These are phyloP conservation scores for Colletes collaris DNA, from an alignment of 2,888 invertebrate species.

Conservation along the genomic window DNA sequence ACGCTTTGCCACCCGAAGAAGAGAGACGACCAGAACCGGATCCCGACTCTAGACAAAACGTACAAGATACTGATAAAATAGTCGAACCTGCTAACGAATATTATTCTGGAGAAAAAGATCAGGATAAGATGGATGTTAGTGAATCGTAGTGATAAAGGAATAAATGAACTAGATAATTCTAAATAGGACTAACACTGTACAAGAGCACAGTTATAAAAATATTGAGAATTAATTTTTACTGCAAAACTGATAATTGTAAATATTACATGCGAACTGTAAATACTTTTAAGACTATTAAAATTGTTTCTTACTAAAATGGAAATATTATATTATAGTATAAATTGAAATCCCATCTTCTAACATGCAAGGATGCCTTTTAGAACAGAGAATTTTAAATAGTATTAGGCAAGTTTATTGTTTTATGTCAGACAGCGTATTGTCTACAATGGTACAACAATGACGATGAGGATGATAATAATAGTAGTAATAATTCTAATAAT, in stretches of 20 bases:
- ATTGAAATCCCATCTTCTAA: neutral
- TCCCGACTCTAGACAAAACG: slow-evolving; percentile 91
- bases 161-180: neutral
- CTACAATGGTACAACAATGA: slow-evolving; percentile 69
- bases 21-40: slow-evolving; percentile 91
- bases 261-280: slow-evolving; percentile 41
- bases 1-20: slow-evolving; percentile 89
- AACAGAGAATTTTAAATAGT: slow-evolving; percentile 54
- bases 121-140: slow-evolving; percentile 88
- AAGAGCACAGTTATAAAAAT: neutral
- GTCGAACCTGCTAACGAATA: slow-evolving; percentile 94
- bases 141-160: slow-evolving; percentile 56
- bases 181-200: neutral
- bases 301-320: slow-evolving; percentile 22
- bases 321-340: too few relatives aligned
- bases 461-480: slow-evolving; percentile 63
- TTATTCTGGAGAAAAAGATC: slow-evolving; percentile 95
- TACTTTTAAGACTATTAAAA: slow-evolving; percentile 37
- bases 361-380: neutral
- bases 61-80: slow-evolving; percentile 91
- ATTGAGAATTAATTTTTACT: slow-evolving; percentile 2
- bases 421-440: slow-evolving; percentile 72
- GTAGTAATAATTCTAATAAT: slow-evolving; percentile 65
- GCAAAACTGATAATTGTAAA: slow-evolving; percentile 35
- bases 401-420: slow-evolving; percentile 79